Evolutionary conservation across 1,140 invertebrate species (phyloP), one percentile per base, ranked within the genome.

Genomic region (Nasonia vitripennis): DNA sequence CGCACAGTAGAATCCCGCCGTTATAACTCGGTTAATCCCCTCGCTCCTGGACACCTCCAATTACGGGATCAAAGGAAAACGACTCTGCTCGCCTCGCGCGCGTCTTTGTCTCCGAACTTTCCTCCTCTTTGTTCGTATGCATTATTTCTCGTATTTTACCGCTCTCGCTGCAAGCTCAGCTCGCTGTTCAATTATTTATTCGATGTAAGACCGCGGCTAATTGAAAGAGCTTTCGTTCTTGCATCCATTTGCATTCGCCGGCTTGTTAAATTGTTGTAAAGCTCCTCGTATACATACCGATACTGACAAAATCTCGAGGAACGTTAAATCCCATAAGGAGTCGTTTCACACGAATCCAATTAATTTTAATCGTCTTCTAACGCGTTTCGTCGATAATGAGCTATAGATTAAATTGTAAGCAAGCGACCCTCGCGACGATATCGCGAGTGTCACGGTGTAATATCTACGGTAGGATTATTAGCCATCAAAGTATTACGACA

Each of bases 61-160:
- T 84, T 84, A 84, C 62, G 41, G 67, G 75, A 79, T 85, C 83
- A 85, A 85, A 85, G 83, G 78, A 78, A 31, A 67, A 78, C 11
- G 37, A 9, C 7, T n/a, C 27, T n/a, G 45, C 62, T n/a, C 55
- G 20, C 34, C 5, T 6, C 5, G 7, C 37, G 12, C 10, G 10
- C 34, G n/a, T 45, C 62, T 78, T 71, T 78, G 41, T 78, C 74
- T 81, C n/a, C 37, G 20, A 77, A 45, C 41, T 67, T 83, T 67
- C n/a, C 34, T 83, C 77, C 51, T 45, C 68, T 17, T 75, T 41
- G 12, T 12, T 27, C 27, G 34, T 48, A 7, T 17, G 9, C 67
- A n/a, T 68, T 68, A 23, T 68, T 68, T 68, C 20, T 27, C 67
- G 23, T 68, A 23, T 10, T 68, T 68, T 68, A 12, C 67, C 23